Evolutionary conservation across 2,888 invertebrate genomes (phyloP).

Genomic region (Hemaris fuciformis): DNA sequence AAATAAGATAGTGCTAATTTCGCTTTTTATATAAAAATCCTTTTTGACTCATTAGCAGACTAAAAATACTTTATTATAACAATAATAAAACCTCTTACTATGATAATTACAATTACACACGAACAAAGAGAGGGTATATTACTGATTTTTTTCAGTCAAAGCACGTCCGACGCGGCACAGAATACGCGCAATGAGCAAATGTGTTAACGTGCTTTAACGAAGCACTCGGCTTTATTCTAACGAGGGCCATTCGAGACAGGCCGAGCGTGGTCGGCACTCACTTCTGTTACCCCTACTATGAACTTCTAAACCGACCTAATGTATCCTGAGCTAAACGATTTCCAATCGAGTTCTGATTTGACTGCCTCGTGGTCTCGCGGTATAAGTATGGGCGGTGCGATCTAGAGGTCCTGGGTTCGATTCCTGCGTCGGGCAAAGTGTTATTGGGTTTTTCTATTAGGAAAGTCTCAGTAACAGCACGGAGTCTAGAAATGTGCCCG

Average conservation of each 20-base stretch:
- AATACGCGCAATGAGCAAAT: conserved; percentile 9
- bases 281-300: not conserved
- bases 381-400: no score
- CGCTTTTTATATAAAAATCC: no score
- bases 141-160: not conserved
- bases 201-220: conserved; percentile 9
- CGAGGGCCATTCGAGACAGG: conserved; percentile 20
- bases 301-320: not conserved
- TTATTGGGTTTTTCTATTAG: no score
- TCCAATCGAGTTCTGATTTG: not conserved
- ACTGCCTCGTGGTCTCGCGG: no score
- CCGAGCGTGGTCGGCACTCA: conserved; percentile 10
- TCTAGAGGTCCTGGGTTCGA: no score
- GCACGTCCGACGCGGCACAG: not conserved
- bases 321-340: not conserved
- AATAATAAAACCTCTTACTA: not conserved
- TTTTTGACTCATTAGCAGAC: not conserved
- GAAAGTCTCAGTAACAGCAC: no score
- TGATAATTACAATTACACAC: no score
- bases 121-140: not conserved
- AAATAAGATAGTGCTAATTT: no score
- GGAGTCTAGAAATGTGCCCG: no score
- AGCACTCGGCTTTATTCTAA: conserved; percentile 16
- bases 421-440: no score
- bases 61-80: not conserved